Percentiles rank a stretch among this genome's conserved stretches.
These are phyloP conservation scores for Callopanchax toddi DNA, from an alignment of 2,113 vertebrate genomes.

Conservation along the genomic window DNA sequence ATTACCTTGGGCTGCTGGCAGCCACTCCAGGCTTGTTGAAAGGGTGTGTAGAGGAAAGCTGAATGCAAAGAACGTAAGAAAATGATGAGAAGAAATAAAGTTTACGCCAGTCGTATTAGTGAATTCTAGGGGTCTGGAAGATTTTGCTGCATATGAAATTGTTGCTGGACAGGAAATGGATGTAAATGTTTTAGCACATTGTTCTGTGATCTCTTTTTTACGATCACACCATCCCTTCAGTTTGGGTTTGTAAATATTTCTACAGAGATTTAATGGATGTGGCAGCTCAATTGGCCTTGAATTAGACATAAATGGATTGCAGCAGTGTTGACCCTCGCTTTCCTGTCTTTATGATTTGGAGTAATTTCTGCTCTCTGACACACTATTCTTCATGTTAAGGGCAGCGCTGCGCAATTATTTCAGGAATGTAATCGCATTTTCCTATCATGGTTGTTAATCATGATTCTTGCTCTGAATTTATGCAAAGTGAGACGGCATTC, in stretches of 20 bases:
- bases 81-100: constrained; percentile 42
- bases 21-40: constrained; percentile 48
- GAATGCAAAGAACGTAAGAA: constrained; percentile 52
- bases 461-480: constrained; percentile 29
- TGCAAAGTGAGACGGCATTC: constrained; percentile 3
- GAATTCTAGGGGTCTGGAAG: constrained; percentile 35
- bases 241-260: constrained; percentile 41
- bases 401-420: constrained; percentile 34
- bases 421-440: constrained; percentile 40
- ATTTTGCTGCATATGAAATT: constrained; percentile 15
- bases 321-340: constrained; percentile 37
- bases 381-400: constrained; percentile 44
- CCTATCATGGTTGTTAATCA: constrained; percentile 41
- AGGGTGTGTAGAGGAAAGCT: constrained; percentile 24
- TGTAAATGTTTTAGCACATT: constrained; percentile 19
- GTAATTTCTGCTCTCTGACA: constrained; percentile 46
- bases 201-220: constrained; percentile 12
- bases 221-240: background rate
- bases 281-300: constrained; percentile 38
- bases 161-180: constrained; percentile 4
- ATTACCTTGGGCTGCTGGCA: constrained; percentile 81
- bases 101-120: constrained; percentile 32
- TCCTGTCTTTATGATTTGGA: constrained; percentile 34
- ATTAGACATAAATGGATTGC: constrained; percentile 36
- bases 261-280: constrained; percentile 34